phyloP scores from a whole-genome alignment of 2,888 invertebrate genomes.

The Sminthurinus aureus region DNA sequence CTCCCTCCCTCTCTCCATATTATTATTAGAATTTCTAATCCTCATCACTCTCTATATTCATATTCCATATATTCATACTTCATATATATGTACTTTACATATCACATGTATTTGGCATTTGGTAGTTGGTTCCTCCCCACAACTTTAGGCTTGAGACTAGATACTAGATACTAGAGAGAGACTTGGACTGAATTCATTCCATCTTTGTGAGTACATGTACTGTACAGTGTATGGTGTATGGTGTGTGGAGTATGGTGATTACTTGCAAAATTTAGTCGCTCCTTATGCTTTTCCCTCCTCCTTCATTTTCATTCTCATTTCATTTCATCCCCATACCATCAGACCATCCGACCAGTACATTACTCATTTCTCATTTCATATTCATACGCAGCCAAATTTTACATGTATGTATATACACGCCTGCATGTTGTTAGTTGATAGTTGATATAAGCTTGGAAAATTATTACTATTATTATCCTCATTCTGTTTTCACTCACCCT shows the following conservation, averaged over 20 bases:
- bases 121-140: neutral
- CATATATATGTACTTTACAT: too few relatives aligned
- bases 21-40: slow-evolving; percentile 8
- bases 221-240: too few relatives aligned
- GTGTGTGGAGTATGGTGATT: neutral
- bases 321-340: too few relatives aligned
- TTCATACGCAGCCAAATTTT: neutral
- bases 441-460: neutral
- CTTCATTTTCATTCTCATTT: slow-evolving; percentile 7
- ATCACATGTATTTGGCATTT: too few relatives aligned
- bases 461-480: neutral
- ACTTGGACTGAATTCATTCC: slow-evolving; percentile 6
- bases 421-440: too few relatives aligned
- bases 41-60: neutral
- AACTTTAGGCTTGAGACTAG: neutral
- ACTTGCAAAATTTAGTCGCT: slow-evolving; percentile 33
- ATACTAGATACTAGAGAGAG: too few relatives aligned
- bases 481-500: neutral
- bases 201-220: too few relatives aligned
- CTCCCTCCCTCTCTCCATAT: neutral
- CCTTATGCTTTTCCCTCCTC: slow-evolving; percentile 12
- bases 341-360: too few relatives aligned
- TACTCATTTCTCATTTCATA: too few relatives aligned
- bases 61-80: too few relatives aligned
- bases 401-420: neutral